Conservation (phyloP, 2,113 vertebrate genomes). For the Mesocricetus auratus region DNA sequence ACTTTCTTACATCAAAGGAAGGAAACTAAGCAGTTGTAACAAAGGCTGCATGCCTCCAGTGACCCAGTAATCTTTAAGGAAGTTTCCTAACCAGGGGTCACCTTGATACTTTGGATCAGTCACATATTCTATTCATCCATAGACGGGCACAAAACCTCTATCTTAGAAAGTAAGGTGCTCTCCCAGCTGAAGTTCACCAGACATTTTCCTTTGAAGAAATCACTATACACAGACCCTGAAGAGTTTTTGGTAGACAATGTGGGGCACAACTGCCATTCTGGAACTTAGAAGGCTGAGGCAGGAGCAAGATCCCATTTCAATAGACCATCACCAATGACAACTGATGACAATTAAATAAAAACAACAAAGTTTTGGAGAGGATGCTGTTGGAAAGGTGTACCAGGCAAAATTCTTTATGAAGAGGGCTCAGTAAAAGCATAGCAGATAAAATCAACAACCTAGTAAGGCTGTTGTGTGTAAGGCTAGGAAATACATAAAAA, state of each 20-base stretch:
- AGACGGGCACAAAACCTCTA: not conserved
- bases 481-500: not conserved
- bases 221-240: constrained; percentile 4
- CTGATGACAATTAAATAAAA: not conserved
- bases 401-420: not conserved
- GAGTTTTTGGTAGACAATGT: no score
- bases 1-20: not conserved
- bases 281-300: not conserved
- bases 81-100: not conserved
- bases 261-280: not conserved
- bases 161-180: not conserved
- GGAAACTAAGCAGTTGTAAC: not conserved
- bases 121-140: not conserved
- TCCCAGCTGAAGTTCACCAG: not conserved
- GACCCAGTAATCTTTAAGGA: not conserved
- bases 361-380: not conserved
- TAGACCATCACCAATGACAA: no score
- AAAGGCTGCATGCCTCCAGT: not conserved
- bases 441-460: not conserved
- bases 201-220: not conserved
- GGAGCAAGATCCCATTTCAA: not conserved
- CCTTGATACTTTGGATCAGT: not conserved
- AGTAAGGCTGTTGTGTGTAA: not conserved
- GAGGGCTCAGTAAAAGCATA: not conserved
- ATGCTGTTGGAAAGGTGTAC: not conserved